Evolutionary conservation across 1,140 invertebrate genomes (phyloP).

Genomic region (Drosophila ogumai): DNA sequence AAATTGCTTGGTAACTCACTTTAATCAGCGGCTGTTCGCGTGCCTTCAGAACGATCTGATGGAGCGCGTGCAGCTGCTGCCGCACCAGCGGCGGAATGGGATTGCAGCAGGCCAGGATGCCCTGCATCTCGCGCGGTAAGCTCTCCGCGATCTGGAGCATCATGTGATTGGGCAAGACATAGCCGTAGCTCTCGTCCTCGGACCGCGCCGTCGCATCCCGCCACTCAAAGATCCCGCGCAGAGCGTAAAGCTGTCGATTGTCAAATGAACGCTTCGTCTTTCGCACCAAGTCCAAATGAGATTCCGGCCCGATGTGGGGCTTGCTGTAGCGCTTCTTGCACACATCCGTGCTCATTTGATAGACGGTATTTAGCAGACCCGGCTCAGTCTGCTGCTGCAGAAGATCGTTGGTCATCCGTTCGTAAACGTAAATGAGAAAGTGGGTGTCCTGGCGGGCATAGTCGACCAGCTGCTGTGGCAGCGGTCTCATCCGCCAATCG

Average conservation of each 20-base stretch:
- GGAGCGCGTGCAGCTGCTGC: slow-evolving; percentile 90
- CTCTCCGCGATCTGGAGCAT: slow-evolving; percentile 94
- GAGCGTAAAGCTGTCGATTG: slow-evolving; percentile 92
- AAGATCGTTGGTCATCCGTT: slow-evolving; percentile 92
- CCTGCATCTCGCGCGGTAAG: slow-evolving; percentile 97
- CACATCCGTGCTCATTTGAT: slow-evolving; percentile 89
- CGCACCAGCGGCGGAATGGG: slow-evolving; percentile 95
- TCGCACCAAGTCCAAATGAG: slow-evolving; percentile 90
- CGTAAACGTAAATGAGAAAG: slow-evolving; percentile 97
- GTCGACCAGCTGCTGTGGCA: slow-evolving; percentile 92
- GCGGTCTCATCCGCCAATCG: slow-evolving; percentile 97
- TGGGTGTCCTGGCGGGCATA: slow-evolving; percentile 98
- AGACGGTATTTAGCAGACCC: slow-evolving; percentile 90
- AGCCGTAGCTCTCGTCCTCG: slow-evolving; percentile 96
- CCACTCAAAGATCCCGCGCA: slow-evolving; percentile 95
- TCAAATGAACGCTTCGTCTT: slow-evolving; percentile 94
- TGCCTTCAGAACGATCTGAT: slow-evolving; percentile 91
- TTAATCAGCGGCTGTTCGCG: slow-evolving; percentile 90
- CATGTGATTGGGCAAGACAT: slow-evolving; percentile 98
- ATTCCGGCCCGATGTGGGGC: slow-evolving; percentile 89
- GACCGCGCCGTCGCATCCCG: slow-evolving; percentile 92
- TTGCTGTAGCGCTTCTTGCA: slow-evolving; percentile 93
- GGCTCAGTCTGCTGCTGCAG: slow-evolving; percentile 89
- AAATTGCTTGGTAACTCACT: slow-evolving; percentile 82
- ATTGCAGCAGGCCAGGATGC: slow-evolving; percentile 96